A percentile compares a stretch with the other conserved stretches of the same genome.
Evolutionary conservation across 2,888 invertebrate genomes (phyloP).

Genomic region (Hirtodrosophila duncani): DNA sequence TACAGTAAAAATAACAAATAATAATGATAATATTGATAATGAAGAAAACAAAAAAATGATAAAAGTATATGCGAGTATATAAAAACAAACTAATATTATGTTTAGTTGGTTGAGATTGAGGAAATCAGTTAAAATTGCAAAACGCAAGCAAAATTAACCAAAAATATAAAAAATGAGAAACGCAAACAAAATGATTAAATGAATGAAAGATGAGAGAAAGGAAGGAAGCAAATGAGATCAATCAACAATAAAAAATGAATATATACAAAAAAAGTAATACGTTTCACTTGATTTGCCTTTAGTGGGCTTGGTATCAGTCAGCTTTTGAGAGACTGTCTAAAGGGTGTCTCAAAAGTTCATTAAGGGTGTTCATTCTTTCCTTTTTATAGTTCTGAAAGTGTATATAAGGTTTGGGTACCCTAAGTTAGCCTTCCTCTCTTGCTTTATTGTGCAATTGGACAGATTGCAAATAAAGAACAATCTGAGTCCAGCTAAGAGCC

Average conservation of each 20-base stretch:
- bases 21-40: background rate
- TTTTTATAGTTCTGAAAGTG: no score
- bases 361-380: no score
- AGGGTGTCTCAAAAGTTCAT: conserved; percentile 22
- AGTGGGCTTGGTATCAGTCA: conserved; percentile 19
- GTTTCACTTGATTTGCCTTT: conserved; percentile 10
- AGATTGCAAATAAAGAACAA: no score
- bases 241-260: conserved; percentile 55
- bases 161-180: conserved; percentile 41
- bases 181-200: conserved; percentile 29
- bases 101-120: conserved; percentile 47
- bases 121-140: conserved; percentile 16
- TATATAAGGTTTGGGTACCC: no score
- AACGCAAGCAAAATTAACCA: conserved; percentile 57
- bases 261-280: conserved; percentile 40
- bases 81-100: conserved; percentile 21
- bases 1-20: conserved; percentile 41
- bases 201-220: conserved; percentile 30
- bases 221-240: conserved; percentile 46
- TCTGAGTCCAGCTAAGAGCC: no score
- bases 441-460: no score
- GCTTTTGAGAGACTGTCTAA: conserved; percentile 18
- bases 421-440: no score
- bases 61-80: conserved; percentile 48
- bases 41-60: conserved; percentile 34